phyloP scores from a whole-genome alignment of 2,888 invertebrate genomes.

The Chloromyia formosa region DNA sequence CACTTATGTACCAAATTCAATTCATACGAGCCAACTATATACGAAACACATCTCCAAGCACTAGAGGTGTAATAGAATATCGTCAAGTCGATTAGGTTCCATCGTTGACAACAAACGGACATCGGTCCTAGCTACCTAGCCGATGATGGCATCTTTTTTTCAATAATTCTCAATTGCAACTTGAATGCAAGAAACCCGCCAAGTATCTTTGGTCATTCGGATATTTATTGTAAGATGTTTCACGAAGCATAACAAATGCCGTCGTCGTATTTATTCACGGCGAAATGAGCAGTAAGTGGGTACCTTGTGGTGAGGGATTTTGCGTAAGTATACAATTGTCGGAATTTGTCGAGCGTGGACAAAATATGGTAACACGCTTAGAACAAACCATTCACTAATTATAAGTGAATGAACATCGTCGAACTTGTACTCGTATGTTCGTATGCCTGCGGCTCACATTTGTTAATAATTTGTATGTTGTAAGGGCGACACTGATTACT shows the following conservation, averaged over 20 bases:
- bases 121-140: too few relatives aligned
- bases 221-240: not conserved
- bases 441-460: too few relatives aligned
- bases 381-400: not conserved
- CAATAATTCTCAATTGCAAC: not conserved
- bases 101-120: not conserved
- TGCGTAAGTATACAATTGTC: constrained; percentile 18
- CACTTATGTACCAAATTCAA: not conserved
- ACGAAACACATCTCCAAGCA: not conserved
- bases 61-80: constrained; percentile 20
- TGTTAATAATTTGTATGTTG: not conserved
- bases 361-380: constrained; percentile 14
- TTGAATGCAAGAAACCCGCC: constrained; percentile 12
- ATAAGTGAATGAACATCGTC: too few relatives aligned
- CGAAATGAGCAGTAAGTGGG: constrained; percentile 6
- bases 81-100: constrained; percentile 31
- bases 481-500: not conserved
- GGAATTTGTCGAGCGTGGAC: constrained; percentile 27
- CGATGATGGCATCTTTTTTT: not conserved
- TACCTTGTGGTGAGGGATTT: not conserved
- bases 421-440: too few relatives aligned
- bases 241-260: constrained; percentile 24
- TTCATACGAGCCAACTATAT: not conserved
- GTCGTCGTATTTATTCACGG: constrained; percentile 11
- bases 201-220: not conserved